Percentiles rank a stretch among this genome's conserved stretches.
Conservation (phyloP, 2,888 invertebrate species). For the Criorhina ranunculi region DNA sequence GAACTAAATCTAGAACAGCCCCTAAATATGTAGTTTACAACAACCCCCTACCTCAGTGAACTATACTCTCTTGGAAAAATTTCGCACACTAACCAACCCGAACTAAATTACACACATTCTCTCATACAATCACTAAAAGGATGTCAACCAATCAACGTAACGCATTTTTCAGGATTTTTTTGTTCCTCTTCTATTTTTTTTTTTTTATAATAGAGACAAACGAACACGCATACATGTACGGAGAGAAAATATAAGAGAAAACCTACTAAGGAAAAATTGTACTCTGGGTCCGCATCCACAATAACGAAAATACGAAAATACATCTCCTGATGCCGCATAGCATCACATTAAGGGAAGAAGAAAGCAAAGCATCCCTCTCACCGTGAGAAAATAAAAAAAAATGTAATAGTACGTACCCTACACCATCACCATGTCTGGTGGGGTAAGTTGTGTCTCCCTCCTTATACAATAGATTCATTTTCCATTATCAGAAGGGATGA, state of each 20-base stretch:
- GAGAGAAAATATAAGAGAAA: conserved; percentile 71
- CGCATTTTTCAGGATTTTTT: conserved; percentile 71
- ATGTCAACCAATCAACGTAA: conserved; percentile 76
- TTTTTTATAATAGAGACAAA: conserved; percentile 34
- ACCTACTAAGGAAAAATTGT: conserved; percentile 68
- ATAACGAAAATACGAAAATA: conserved; percentile 30
- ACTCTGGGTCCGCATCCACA: conserved; percentile 49
- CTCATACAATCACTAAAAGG: conserved; percentile 65
- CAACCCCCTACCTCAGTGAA: conserved; percentile 40
- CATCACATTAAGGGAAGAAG: conserved; percentile 73
- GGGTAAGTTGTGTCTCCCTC: neutral
- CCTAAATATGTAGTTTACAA: conserved; percentile 65
- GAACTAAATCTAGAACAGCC: conserved; percentile 64
- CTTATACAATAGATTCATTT: conserved; percentile 36
- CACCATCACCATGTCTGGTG: conserved; percentile 5
- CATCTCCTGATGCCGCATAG: conserved; percentile 46
- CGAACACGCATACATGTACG: conserved; percentile 64
- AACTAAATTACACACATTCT: conserved; percentile 74
- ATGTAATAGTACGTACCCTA: conserved; percentile 23
- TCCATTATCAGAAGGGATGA: conserved; percentile 33
- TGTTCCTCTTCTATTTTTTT: conserved; percentile 25
- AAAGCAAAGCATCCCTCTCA: conserved; percentile 62
- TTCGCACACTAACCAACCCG: conserved; percentile 76
- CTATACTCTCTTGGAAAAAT: conserved; percentile 64
- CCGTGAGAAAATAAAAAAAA: conserved; percentile 39